A percentile compares a stretch with the other conserved stretches of the same genome.
Conservation (phyloP, 2,113 vertebrate genomes). For the Phocoena phocoena region DNA sequence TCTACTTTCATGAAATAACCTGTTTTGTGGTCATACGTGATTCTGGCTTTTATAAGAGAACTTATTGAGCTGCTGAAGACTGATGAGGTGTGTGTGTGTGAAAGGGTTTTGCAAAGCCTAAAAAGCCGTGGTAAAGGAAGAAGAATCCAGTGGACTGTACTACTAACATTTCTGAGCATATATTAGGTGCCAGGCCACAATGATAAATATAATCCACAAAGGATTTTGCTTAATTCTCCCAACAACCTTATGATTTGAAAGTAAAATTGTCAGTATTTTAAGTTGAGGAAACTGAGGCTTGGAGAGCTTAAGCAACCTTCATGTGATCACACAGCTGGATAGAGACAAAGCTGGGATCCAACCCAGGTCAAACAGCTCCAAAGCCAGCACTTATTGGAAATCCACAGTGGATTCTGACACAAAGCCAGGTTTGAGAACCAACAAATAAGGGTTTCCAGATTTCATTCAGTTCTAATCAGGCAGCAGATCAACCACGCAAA, state of each 20-base stretch:
- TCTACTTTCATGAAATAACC: conserved; percentile 20
- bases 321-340: background rate
- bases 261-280: background rate
- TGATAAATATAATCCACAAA: background rate
- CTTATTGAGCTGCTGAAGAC: background rate
- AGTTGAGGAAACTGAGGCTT: background rate
- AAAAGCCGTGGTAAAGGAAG: background rate
- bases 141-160: background rate
- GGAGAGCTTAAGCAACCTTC: background rate
- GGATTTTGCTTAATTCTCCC: background rate
- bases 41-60: background rate
- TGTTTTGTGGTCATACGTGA: background rate
- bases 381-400: background rate
- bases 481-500: background rate
- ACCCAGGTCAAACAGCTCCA: background rate
- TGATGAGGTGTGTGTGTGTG: background rate
- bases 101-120: background rate
- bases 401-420: background rate
- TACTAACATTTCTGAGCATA: background rate
- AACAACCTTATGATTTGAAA: background rate
- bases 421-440: background rate
- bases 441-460: background rate
- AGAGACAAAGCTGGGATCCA: background rate
- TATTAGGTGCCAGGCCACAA: background rate
- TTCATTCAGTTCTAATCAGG: conserved; percentile 2